Conservation (phyloP, 2,888 invertebrate species). For the Sinelater perroti region DNA sequence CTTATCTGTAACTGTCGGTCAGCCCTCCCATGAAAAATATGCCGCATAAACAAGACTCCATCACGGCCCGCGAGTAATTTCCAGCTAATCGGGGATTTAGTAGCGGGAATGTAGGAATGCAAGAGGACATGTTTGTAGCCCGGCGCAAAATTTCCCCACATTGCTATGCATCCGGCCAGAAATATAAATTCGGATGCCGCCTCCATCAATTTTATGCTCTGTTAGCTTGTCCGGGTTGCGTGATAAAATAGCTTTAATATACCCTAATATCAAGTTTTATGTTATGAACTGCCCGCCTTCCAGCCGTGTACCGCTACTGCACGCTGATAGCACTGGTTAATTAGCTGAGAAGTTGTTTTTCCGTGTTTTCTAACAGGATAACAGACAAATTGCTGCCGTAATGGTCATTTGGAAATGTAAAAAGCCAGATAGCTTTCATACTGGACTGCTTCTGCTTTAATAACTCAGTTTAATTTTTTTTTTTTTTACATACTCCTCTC, state of each 20-base stretch:
- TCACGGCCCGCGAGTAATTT: too few relatives aligned
- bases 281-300: slow-evolving; percentile 21
- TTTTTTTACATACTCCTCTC: too few relatives aligned
- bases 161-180: slow-evolving; percentile 28
- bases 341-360: slow-evolving; percentile 1
- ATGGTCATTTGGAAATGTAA: too few relatives aligned
- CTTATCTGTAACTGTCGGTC: slow-evolving; percentile 27
- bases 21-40: slow-evolving; percentile 24
- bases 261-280: slow-evolving; percentile 32
- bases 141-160: slow-evolving; percentile 9
- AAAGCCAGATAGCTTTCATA: too few relatives aligned
- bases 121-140: background rate
- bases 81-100: background rate
- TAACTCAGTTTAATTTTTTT: too few relatives aligned
- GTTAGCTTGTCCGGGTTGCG: slow-evolving; percentile 28
- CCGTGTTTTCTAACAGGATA: background rate
- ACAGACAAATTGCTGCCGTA: background rate
- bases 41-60: slow-evolving; percentile 30
- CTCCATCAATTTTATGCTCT: slow-evolving; percentile 37
- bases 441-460: too few relatives aligned
- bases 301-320: slow-evolving; percentile 21
- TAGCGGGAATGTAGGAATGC: background rate
- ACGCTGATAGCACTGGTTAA: slow-evolving; percentile 11
- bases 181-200: slow-evolving; percentile 33
- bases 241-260: slow-evolving; percentile 34